These are phyloP conservation scores for Nomada fabriciana DNA, from an alignment of 2,888 invertebrate species.

Conservation along the genomic window DNA sequence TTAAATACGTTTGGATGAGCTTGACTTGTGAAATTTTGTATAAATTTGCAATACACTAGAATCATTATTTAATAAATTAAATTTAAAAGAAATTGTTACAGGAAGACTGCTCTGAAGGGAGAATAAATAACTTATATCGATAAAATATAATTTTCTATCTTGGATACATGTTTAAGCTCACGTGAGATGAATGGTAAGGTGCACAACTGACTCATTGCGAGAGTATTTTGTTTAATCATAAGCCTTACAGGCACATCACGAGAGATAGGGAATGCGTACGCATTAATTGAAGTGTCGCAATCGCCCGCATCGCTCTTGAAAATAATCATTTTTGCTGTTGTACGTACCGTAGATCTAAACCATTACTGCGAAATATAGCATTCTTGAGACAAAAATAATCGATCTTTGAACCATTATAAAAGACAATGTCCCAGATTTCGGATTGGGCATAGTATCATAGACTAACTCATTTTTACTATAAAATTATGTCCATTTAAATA, in stretches of 20 bases:
- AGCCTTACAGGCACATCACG: slow-evolving; percentile 10
- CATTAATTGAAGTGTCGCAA: slow-evolving; percentile 43
- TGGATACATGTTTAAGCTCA: not conserved
- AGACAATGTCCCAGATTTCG: too few species aligned
- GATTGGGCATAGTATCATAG: too few species aligned
- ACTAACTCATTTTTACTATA: not conserved
- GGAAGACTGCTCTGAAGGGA: not conserved
- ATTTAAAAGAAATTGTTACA: not conserved
- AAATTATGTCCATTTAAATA: too few species aligned
- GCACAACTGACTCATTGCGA: slow-evolving; percentile 32
- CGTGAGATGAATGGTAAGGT: slow-evolving; percentile 24
- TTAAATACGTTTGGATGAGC: too few species aligned
- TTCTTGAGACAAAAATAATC: not conserved
- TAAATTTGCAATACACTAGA: not conserved
- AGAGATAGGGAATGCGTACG: slow-evolving; percentile 34
- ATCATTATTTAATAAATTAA: not conserved
- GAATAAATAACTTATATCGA: not conserved
- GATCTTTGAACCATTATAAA: not conserved
- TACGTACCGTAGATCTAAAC: not conserved
- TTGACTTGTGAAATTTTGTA: not conserved
- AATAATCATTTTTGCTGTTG: not conserved
- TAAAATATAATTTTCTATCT: slow-evolving; percentile 15
- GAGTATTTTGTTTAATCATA: slow-evolving; percentile 50
- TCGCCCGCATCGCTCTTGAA: slow-evolving; percentile 20
- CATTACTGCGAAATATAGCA: too few species aligned